Evolutionary conservation across 2,113 vertebrate species (phyloP).

Genomic region (Tringa solitaria): DNA sequence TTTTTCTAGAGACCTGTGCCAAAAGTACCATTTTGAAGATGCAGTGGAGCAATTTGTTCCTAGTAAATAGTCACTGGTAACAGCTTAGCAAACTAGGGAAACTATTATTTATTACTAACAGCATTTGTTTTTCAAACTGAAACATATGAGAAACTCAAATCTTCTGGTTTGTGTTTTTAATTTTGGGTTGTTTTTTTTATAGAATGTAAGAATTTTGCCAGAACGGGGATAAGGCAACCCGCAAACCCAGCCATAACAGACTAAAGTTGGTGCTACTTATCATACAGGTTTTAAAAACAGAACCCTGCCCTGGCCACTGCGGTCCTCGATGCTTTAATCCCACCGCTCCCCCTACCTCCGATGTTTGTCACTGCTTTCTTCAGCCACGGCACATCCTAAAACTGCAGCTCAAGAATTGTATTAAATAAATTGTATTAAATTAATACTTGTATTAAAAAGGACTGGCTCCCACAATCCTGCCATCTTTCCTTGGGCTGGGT

Average conservation of each 20-base stretch:
- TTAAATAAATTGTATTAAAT: no score
- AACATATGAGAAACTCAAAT: neutral
- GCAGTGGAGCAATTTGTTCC: neutral
- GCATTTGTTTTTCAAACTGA: neutral
- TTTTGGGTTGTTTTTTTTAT: neutral
- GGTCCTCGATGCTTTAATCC: neutral
- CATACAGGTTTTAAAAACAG: neutral
- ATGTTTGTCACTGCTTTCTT: neutral
- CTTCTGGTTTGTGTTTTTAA: neutral
- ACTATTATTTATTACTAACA: neutral
- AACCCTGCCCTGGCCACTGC: neutral
- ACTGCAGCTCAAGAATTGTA: neutral
- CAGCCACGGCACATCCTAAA: neutral
- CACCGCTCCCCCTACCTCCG: no score
- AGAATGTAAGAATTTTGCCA: neutral
- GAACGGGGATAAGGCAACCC: neutral
- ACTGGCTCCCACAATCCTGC: neutral
- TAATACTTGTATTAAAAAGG: neutral
- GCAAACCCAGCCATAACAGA: neutral
- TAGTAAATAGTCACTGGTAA: neutral
- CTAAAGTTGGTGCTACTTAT: neutral
- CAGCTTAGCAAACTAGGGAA: neutral
- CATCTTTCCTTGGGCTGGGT: rapidly evolving
- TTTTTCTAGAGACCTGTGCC: neutral
- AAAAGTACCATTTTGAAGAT: neutral